phyloP scores from a whole-genome alignment of 1,140 invertebrate genomes.

The Thaumatotibia leucotreta region DNA sequence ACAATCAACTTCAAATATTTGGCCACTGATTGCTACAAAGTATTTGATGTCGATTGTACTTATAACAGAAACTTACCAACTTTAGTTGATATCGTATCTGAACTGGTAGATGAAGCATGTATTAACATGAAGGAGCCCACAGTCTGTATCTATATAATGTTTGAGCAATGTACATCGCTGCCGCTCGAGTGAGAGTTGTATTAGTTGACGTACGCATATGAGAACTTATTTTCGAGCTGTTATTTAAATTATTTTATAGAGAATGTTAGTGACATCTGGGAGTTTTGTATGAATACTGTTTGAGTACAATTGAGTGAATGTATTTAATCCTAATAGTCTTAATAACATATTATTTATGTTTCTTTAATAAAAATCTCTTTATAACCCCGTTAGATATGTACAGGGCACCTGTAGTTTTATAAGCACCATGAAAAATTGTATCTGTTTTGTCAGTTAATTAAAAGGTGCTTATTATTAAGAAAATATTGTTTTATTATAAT shows the following conservation, averaged over 20 bases:
- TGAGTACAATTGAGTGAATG: slow-evolving; percentile 61
- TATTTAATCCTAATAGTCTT: slow-evolving; percentile 71
- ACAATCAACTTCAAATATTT: too few species aligned
- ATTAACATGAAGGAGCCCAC: not conserved
- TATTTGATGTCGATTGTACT: too few species aligned
- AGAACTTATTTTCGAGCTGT: slow-evolving; percentile 5
- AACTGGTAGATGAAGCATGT: not conserved
- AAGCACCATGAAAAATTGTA: slow-evolving; percentile 47
- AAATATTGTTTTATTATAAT: slow-evolving; percentile 31
- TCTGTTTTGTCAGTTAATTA: slow-evolving; percentile 69
- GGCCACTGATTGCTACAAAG: too few species aligned
- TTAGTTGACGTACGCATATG: not conserved
- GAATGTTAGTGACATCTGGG: slow-evolving; percentile 29
- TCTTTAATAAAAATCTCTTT: slow-evolving; percentile 49
- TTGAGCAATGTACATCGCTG: not conserved
- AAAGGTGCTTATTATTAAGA: slow-evolving; percentile 65
- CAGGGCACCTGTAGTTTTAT: slow-evolving; percentile 41
- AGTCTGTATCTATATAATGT: too few species aligned
- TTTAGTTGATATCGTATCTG: not conserved
- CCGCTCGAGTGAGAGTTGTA: not conserved
- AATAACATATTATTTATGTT: slow-evolving; percentile 54
- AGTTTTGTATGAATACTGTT: slow-evolving; percentile 42
- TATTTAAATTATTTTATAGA: slow-evolving; percentile 46
- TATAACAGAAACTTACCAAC: too few species aligned
- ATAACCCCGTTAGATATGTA: slow-evolving; percentile 36